Conservation (phyloP, 2,113 vertebrate species). For the Notarius lentiginosus region DNA sequence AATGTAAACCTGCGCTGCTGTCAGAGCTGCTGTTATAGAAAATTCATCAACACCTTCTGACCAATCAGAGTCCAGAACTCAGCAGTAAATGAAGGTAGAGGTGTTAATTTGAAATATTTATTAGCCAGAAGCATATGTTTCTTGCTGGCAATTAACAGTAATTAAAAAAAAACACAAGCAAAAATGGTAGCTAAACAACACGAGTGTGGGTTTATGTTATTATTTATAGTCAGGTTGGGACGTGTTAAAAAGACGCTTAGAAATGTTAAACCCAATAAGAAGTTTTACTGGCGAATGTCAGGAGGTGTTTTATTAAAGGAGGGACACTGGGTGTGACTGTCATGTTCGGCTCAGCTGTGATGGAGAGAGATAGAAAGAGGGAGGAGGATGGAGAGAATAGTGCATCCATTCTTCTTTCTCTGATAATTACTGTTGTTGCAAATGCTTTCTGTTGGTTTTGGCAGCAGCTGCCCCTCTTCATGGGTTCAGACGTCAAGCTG, state of each 20-base stretch:
- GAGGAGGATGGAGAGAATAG: slow-evolving; percentile 13
- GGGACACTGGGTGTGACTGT: neutral
- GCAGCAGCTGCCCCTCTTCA: slow-evolving; percentile 33
- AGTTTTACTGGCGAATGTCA: neutral
- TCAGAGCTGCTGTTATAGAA: too few species aligned
- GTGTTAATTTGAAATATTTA: neutral
- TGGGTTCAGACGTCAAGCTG: slow-evolving; percentile 50
- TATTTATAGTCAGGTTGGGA: neutral
- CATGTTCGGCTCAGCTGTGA: neutral
- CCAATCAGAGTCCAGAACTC: neutral
- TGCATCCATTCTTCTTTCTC: slow-evolving; percentile 43
- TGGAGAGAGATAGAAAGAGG: neutral
- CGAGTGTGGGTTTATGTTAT: too few species aligned
- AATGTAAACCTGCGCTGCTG: too few species aligned
- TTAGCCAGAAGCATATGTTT: too few species aligned
- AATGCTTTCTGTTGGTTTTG: slow-evolving; percentile 51
- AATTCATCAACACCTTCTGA: too few species aligned
- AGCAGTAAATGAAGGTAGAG: neutral
- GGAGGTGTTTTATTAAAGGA: neutral
- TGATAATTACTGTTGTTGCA: slow-evolving; percentile 45
- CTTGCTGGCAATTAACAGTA: neutral
- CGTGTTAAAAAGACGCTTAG: neutral
- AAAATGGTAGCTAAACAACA: neutral
- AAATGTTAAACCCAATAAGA: neutral
- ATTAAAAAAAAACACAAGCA: neutral